Percentiles rank a stretch among this genome's conserved stretches.
Conservation (phyloP, 2,888 invertebrate genomes). For the Chloroclysta siterata region DNA sequence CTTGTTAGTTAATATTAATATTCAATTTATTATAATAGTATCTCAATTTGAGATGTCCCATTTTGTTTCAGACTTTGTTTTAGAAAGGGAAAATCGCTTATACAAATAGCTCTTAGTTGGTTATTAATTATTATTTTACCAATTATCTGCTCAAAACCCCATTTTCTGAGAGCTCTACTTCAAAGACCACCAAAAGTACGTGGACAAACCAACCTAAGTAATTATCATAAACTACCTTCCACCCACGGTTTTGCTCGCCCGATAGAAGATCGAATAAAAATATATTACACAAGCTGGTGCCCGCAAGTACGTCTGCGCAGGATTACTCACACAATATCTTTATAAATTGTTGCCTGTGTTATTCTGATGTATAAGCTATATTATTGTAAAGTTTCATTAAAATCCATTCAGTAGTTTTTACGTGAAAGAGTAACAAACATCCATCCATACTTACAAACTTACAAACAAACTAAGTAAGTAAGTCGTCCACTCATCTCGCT, state of each 20-base stretch:
- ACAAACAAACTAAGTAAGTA: no score
- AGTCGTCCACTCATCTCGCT: no score
- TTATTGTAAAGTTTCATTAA: no score
- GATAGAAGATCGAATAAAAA: neutral
- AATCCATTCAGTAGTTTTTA: no score
- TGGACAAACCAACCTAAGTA: neutral
- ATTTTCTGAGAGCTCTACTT: neutral
- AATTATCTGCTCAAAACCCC: neutral
- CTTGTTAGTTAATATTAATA: no score
- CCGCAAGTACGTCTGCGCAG: no score
- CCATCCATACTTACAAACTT: no score
- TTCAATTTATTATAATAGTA: neutral
- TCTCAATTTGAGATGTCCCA: neutral
- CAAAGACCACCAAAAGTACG: neutral
- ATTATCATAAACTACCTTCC: neutral
- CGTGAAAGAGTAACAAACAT: no score
- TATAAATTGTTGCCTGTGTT: no score
- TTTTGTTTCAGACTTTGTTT: neutral
- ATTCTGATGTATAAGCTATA: no score
- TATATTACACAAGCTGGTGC: no score
- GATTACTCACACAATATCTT: no score
- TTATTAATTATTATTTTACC: neutral
- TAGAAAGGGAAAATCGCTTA: neutral
- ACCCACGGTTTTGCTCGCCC: neutral
- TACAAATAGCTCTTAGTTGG: neutral